Base-by-base conservation (phyloP, 2,113 vertebrate species). In the Leucosticte australis region DNA sequence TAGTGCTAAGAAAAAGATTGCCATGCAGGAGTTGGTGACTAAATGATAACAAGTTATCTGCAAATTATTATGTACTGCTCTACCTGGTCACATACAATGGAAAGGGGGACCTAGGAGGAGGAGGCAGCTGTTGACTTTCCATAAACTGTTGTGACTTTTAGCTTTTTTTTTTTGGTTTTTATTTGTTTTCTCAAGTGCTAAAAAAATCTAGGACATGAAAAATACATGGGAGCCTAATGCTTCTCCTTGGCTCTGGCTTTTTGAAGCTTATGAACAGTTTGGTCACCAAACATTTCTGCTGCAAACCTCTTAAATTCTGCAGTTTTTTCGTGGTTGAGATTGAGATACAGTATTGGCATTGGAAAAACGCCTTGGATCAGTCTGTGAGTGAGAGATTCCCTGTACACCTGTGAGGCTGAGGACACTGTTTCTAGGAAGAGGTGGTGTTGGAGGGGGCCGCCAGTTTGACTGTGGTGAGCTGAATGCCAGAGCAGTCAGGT, bases 71-170 rank as follows among this genome's bases (percentile, higher is more conserved):
- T 10, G 6, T 74, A 47, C 7, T 78, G 11, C 9, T 47, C 20
- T n/a, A 0, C 52, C 18, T 13, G 67, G 4, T 26, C 2, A 7
- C 5, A 4, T 23, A 3, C 10, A 7, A 8, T 55, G 5, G 33
- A 50, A 33, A 26, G 9, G 9, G 5, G 6, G 15, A 30, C 18
- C 23, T 31, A 26, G 12, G 28, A 71, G 35, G 28, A 65, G 39
- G 57, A 65, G 33, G 63, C 3, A 41, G 8, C n/a, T 70, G 12
- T 62, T 75, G 15, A 10, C 30, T 73, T 75, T 35, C 21, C 8
- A 35, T 60, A 55, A 75, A 39, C 24, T 81, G 3, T 33, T 11
- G 11, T 64, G 30, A 30, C 9, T 67, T 80, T 7, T 14, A 16
- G 28, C 1, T 41, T 18, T 57, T 33, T 52, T 35, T 42, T 59